Evolutionary conservation across 2,888 invertebrate genomes (phyloP), one percentile per base, ranked within the genome.

Genomic region (Eueremaeus valkanovi): DNA sequence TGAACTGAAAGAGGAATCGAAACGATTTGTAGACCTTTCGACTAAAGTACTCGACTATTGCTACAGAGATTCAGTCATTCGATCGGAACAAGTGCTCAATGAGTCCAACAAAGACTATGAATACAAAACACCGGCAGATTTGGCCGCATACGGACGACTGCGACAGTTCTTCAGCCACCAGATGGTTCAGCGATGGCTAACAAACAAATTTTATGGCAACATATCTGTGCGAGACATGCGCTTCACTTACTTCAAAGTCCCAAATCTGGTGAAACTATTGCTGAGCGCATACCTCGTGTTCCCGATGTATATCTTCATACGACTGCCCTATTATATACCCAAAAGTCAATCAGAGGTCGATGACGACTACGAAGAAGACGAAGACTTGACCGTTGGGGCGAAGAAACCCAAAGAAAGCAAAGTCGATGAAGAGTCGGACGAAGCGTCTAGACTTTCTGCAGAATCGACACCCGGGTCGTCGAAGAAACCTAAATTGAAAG

Each of bases 171-270:
- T 85, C 42, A 83, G 85, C 5, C 85, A 86, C 78, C 84, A 84
- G 8, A 84, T 84, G 76, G 85, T 85, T 79, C 85, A 86, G 80
- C 82, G 83, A 77, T 85, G 85, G 84, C 81, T 85, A n/a, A 83
- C 83, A 6, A 82, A 83, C 45, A 82, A 84, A 73, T 83, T 85
- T 76, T 83, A 81, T 73, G 84, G 84, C 5, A 79, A 81, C 31
- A 81, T 84, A 49, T 81, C 82, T 27, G 80, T 84, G 3, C 80
- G 82, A 63, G 83, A 83, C 45, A 78, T 83, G 6, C 80, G 81
- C 72, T 82, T 81, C 81, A 82, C 82, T 1, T 70, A 81, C 5
- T 79, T 81, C 29, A 79, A 81, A 27, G 76, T 83, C 6, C 83
- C 84, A 0, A 81, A 81, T 31, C 82, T 82, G 81, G 78, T 83